These are phyloP conservation scores for Corydoras sp. DNA, from an alignment of 2,113 vertebrate genomes.

Conservation along the genomic window DNA sequence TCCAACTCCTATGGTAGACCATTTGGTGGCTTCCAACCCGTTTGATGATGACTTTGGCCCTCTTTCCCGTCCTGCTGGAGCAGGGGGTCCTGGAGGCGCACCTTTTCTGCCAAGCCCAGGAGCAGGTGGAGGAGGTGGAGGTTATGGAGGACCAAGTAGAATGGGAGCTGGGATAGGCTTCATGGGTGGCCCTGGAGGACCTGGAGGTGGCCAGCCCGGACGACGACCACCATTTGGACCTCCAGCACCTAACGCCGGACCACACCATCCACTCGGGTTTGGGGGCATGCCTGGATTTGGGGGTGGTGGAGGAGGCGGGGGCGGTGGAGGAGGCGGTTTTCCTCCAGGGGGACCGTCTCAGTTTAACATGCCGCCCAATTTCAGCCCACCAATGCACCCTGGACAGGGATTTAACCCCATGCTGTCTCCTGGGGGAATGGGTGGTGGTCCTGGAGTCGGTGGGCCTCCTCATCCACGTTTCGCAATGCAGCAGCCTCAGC, in stretches of 20 bases:
- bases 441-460: conserved; percentile 55
- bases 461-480: conserved; percentile 71
- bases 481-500: conserved; percentile 69
- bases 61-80: conserved; percentile 74
- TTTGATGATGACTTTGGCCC: conserved; percentile 95
- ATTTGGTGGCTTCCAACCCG: conserved; percentile 93
- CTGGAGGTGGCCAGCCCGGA: conserved; percentile 61
- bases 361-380: conserved; percentile 85
- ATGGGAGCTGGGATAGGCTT: conserved; percentile 69
- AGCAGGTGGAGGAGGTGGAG: conserved; percentile 60
- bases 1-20: conserved; percentile 95
- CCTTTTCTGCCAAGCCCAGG: conserved; percentile 81
- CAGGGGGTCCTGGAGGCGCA: conserved; percentile 57
- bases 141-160: conserved; percentile 61
- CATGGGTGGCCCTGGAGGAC: conserved; percentile 65
- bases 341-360: conserved; percentile 71
- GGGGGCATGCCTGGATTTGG: conserved; percentile 72
- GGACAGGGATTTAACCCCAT: conserved; percentile 84
- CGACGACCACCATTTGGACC: conserved; percentile 74
- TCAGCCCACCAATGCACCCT: conserved; percentile 88
- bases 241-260: conserved; percentile 63
- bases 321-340: conserved; percentile 63
- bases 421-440: conserved; percentile 78
- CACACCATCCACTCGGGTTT: conserved; percentile 84
- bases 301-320: conserved; percentile 59